Evolutionary conservation across 2,888 invertebrate genomes (phyloP), one percentile per base, ranked within the genome.

Genomic region (Cerceris rybyensis): DNA sequence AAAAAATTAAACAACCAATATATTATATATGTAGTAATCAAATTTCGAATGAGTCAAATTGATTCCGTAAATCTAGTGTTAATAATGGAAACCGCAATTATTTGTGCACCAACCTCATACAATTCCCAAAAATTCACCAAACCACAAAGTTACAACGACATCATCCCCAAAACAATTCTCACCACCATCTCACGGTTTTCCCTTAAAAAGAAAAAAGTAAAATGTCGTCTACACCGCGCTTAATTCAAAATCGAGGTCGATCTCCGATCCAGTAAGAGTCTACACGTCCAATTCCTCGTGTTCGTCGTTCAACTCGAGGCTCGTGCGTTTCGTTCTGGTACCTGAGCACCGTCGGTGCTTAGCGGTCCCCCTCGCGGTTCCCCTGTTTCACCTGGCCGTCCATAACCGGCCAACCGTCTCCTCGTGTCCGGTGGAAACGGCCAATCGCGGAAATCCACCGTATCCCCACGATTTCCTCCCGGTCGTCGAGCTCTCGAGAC

Each of bases 401-500:
- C 65, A 68, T 72, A 75, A 73, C 78, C 76, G 81, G 75, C 89
- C 88, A 87, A 89, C 86, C 86, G 74, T 81, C 80, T 77, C 75
- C 72, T 71, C 70, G 85, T 80, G 81, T 85, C 82, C 83, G 85
- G 76, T 86, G 85, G 89, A 88, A 90, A 79, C 83, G 85, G 80
- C 89, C 88, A 87, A 89, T 89, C 88, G 83, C 72, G 80, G 80
- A 83, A 78, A 78, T 69, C 58, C 75, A 63, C 39, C 66, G 61
- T 70, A 68, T 70, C 78, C 78, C 80, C 78, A 74, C 78, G 70
- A 64, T 67, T 70, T 63, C 69, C 79, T 73, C 66, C 58, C 43
- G 6, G 16, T 59, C 42, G 7, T 46, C 54, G 61, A 59, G 72
- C 75, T 28, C 79, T 68, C 66, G 52, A 39, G 6, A n/a, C 42